These are phyloP conservation scores for Crocuta crocuta DNA, from an alignment of 2,113 vertebrate genomes.

Conservation along the genomic window DNA sequence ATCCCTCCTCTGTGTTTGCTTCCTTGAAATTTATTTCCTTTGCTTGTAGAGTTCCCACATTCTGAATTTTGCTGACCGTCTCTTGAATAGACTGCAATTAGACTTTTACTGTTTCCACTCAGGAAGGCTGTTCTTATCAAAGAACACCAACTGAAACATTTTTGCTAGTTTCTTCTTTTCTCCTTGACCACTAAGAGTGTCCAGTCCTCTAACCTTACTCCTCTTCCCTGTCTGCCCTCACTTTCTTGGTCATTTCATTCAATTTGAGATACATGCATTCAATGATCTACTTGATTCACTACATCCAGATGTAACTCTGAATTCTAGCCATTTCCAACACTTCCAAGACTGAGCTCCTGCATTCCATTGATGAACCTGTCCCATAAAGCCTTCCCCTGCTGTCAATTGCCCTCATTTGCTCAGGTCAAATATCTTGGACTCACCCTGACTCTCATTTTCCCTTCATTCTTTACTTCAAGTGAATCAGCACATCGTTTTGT, in stretches of 20 bases:
- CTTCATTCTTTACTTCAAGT: background rate
- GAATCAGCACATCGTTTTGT: background rate
- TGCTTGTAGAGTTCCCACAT: background rate
- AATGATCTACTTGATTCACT: background rate
- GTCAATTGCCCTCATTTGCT: background rate
- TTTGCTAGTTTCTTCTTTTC: background rate
- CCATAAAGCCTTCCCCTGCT: background rate
- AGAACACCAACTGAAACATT: background rate
- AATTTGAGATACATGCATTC: background rate
- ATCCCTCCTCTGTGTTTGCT: background rate
- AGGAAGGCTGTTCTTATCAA: background rate
- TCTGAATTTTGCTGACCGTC: background rate
- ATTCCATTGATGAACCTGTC: background rate
- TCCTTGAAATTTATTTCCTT: background rate
- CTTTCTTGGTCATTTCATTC: background rate
- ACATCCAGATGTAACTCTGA: background rate
- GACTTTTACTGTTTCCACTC: background rate
- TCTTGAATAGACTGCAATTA: background rate
- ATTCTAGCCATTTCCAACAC: background rate
- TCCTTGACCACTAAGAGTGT: background rate
- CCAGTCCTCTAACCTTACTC: background rate
- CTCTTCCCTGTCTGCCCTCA: background rate
- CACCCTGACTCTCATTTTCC: background rate
- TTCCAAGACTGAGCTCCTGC: background rate
- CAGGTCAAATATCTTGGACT: background rate